A percentile compares a stretch with the other conserved stretches of the same genome.
Evolutionary conservation across 1,140 invertebrate species (phyloP).

Genomic region (Brachionus calyciflorus): DNA sequence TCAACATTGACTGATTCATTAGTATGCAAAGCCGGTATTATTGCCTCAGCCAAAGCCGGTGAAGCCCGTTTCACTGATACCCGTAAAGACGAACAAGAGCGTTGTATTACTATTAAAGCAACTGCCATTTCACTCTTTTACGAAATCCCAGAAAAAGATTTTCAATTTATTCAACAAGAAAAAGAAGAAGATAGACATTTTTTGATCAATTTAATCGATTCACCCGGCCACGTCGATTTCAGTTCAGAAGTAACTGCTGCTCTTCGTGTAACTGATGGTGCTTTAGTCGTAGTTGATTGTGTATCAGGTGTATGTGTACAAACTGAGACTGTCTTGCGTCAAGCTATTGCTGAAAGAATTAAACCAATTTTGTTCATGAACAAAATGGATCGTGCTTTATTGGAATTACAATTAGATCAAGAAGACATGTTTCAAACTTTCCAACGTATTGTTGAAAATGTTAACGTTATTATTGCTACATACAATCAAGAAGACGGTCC

Average conservation of each 20-base stretch:
- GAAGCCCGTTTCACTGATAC: slow-evolving; percentile 99
- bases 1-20: slow-evolving; percentile 98
- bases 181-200: slow-evolving; percentile 82
- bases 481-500: slow-evolving; percentile 93
- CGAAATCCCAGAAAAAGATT: slow-evolving; percentile 82
- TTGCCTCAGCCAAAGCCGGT: slow-evolving; percentile 94
- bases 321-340: slow-evolving; percentile 96
- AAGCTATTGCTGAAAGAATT: slow-evolving; percentile 96
- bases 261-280: slow-evolving; percentile 96
- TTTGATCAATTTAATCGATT: slow-evolving; percentile 98
- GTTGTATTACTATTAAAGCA: slow-evolving; percentile 99
- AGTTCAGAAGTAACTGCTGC: slow-evolving; percentile 98
- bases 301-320: slow-evolving; percentile 99
- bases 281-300: slow-evolving; percentile 98
- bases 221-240: slow-evolving; percentile 98
- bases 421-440: slow-evolving; percentile 99
- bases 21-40: slow-evolving; percentile 99
- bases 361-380: slow-evolving; percentile 99
- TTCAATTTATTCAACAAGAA: slow-evolving; percentile 83
- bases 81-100: slow-evolving; percentile 96
- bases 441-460: slow-evolving; percentile 98
- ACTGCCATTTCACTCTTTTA: slow-evolving; percentile 99
- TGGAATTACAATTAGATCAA: slow-evolving; percentile 84
- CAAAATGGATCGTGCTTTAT: slow-evolving; percentile 96
- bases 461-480: slow-evolving; percentile 99